Conservation (phyloP, 2,888 invertebrate genomes). For the Hyppa rectilinea region DNA sequence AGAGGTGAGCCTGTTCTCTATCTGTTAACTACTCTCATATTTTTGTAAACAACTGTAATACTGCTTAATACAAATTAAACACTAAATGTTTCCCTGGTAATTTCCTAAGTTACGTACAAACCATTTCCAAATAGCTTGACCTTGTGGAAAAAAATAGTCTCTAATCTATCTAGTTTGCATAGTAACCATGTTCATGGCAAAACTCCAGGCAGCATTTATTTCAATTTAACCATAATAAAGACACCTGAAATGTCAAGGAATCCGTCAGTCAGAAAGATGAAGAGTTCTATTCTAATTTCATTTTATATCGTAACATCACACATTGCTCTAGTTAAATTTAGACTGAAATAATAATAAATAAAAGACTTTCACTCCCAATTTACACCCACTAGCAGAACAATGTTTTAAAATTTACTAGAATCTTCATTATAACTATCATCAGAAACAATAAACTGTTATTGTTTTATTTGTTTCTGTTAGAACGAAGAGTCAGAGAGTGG, state of each 20-base stretch:
- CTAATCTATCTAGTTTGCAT: background rate
- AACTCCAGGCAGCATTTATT: too few species aligned
- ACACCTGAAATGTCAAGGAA: too few species aligned
- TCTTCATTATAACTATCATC: too few species aligned
- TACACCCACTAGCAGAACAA: too few species aligned
- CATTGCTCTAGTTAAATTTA: background rate
- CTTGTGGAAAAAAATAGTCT: background rate
- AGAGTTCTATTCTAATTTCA: background rate
- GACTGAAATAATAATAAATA: too few species aligned
- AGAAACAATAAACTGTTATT: too few species aligned
- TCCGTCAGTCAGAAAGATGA: too few species aligned
- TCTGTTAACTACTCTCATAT: background rate
- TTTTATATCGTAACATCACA: background rate
- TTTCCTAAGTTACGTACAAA: background rate
- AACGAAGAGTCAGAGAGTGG: constrained; percentile 84
- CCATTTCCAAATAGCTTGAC: background rate
- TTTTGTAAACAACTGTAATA: background rate
- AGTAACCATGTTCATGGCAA: background rate
- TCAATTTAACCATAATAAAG: too few species aligned
- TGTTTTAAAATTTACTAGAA: too few species aligned
- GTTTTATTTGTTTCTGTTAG: constrained; percentile 60
- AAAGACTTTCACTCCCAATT: too few species aligned
- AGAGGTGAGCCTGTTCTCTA: constrained; percentile 60
- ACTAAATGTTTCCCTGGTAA: background rate
- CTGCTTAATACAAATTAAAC: background rate